Evolutionary conservation across 2,113 vertebrate species (phyloP).

Genomic region (Mesitornis unicolor): DNA sequence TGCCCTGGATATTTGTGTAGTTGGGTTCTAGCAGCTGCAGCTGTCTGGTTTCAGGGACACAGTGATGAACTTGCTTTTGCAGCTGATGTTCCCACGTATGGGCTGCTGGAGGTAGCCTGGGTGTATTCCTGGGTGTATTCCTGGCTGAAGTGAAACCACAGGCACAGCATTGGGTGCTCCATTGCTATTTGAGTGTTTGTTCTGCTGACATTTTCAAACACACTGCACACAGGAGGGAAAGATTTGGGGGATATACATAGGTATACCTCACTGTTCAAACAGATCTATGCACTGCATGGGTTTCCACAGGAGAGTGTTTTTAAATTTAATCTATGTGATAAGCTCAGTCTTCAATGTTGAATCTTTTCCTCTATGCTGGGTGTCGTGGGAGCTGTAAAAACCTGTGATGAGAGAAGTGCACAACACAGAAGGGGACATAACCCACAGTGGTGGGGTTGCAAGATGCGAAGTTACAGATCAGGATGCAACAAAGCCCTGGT

Average conservation of each 20-base stretch:
- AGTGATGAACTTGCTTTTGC: not conserved
- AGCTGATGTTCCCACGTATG: not conserved
- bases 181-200: not conserved
- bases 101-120: not conserved
- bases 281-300: not conserved
- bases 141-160: not conserved
- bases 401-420: rapidly evolving
- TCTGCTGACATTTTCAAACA: not conserved
- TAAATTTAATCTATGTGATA: not conserved
- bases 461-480: not conserved
- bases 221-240: not conserved
- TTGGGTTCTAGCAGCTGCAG: not conserved
- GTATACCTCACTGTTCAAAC: not conserved
- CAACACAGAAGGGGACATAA: not conserved
- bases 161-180: not conserved
- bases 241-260: not conserved
- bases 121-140: not conserved
- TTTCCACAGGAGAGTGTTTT: not conserved
- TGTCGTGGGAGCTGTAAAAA: not conserved
- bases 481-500: not conserved
- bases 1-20: not conserved
- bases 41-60: not conserved
- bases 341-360: not conserved
- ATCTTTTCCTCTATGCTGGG: not conserved
- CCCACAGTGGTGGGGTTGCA: not conserved